Base-by-base conservation (phyloP, 2,888 invertebrate species). In the Chesias legatella region DNA sequence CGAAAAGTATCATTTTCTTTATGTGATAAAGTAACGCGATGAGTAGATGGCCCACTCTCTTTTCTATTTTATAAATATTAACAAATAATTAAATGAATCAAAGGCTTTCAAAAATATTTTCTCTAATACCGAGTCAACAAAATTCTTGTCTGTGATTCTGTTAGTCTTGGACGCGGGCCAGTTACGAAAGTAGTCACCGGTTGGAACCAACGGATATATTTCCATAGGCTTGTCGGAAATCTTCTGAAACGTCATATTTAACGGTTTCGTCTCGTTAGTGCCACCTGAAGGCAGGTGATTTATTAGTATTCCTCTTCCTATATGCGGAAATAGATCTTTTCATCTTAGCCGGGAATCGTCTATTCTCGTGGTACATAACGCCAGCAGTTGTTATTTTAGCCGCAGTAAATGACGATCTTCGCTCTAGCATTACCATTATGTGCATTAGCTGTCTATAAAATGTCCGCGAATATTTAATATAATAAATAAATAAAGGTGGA, bases 261-360 rank as follows among this genome's bases (percentile, higher is more conserved):
- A 34, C n/a, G 8, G 24, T 45, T 23, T 26, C 27, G 30, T 36
- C 11, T 25, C 28, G 10, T 30, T 33, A 9, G 27, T 34, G 20
- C 20, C 28, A 37, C 39, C 32, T 35, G 21, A 32, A 24, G 13
- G 29, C 28, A 10, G n/a, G 11, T 33, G 25, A 45, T 45, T 40
- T 45, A 37, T 44, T n/a, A n/a, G 20, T 33, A 30, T 43, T 33
- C 32, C 28, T 32, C 21, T 26, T 33, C 23, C 29, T 37, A 23
- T 40, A 29, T 36, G 8, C 11, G 7, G n/a, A n/a, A 21, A 22
- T 25, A 10, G 6, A 10, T 33, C 35, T 25, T 44, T 41, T 41
- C 36, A 45, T 45, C 40, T 27, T n/a, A 11, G 9, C n/a, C 21
- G 7, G 2, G 36, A 17, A 33, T 11, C n/a, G n/a, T 33, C 21